Evolutionary conservation across 2,797 vertebrate species (phyloP), one percentile per base, ranked within the genome.

Genomic region (Hypotaenidia philippensis): DNA sequence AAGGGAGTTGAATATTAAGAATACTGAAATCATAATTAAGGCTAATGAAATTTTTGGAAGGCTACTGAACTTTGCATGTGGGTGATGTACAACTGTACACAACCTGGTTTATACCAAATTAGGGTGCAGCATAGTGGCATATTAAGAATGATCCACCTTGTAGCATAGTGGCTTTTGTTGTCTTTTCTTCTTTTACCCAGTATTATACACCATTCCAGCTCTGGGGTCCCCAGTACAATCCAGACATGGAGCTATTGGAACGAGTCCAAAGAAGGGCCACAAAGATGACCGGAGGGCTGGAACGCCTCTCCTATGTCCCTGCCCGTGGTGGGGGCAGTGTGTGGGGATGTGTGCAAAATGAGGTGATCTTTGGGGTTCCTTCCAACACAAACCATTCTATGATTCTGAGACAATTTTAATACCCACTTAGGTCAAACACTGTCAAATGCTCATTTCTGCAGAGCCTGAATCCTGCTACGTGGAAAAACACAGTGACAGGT

Each of bases 41-140:
- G 47, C 10, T 34, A 72, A 64, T 32, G 11, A 76, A 61, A 57
- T 53, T 82, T 49, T 50, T 4, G 22, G 56, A 38, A 66, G n/a
- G 15, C 34, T 53, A 70, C 29, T 41, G 38, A 91, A 76, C 31
- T 18, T 53, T 1, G 1, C 20, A 22, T 68, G 6, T 12, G 55
- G 63, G 3, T 44, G 49, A 68, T 41, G 60, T 2, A 94, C 32
- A 44, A 41, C 15, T 32, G 6, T 6, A n/a, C 8, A 29, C 63
- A 36, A 27, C 31, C 22, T 27, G 15, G 5, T 44, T 65, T 74
- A 41, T 45, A 56, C 13, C 41, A 40, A 38, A 80, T 22, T 32
- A 65, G 26, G 44, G 52, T 50, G 29, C 53, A 15, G 27, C 3
- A 0, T 2, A 84, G 31, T 10, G 27, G 18, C 7, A 9, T 2